Conservation (phyloP, 37 sponge, comb jelly and placozoan genomes). For the Beroe ovata region DNA sequence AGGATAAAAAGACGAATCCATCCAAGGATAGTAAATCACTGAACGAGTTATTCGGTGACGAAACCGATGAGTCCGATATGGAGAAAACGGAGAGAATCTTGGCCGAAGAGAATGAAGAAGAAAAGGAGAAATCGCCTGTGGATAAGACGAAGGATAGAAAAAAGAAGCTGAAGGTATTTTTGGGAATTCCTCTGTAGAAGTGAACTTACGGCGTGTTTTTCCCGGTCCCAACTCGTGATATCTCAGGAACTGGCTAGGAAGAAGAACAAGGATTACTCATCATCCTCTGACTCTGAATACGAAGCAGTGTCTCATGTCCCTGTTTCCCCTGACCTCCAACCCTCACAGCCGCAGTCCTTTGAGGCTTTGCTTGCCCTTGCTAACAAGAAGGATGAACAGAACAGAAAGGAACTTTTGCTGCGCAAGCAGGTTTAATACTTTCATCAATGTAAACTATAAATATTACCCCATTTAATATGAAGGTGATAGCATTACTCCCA, state of each 20-base stretch:
- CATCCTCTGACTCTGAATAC: neutral
- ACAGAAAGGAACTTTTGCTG: conserved; percentile 2
- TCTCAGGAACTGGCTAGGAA: conserved; percentile 9
- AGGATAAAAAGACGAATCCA: neutral
- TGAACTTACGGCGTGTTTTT: neutral
- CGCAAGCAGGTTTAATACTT: conserved; percentile 48
- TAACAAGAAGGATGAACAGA: neutral
- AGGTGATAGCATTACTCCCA: neutral
- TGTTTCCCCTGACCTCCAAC: neutral
- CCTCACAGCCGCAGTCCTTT: neutral
- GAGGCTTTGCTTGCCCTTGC: conserved; percentile 2
- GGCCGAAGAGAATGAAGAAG: neutral
- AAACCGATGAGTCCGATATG: neutral
- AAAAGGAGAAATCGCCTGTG: neutral
- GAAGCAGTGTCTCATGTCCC: neutral
- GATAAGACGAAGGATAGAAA: neutral
- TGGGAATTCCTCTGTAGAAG: no score
- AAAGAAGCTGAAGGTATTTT: conserved; percentile 37
- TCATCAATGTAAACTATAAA: no score
- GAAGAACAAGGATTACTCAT: conserved; percentile 2
- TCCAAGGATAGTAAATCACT: neutral
- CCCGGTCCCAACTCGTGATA: neutral
- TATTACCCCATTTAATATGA: neutral
- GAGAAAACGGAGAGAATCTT: neutral
- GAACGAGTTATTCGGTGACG: conserved; percentile 21